Base-by-base conservation (phyloP, 2,797 vertebrate species). In the Phoeniculus purpureus region DNA sequence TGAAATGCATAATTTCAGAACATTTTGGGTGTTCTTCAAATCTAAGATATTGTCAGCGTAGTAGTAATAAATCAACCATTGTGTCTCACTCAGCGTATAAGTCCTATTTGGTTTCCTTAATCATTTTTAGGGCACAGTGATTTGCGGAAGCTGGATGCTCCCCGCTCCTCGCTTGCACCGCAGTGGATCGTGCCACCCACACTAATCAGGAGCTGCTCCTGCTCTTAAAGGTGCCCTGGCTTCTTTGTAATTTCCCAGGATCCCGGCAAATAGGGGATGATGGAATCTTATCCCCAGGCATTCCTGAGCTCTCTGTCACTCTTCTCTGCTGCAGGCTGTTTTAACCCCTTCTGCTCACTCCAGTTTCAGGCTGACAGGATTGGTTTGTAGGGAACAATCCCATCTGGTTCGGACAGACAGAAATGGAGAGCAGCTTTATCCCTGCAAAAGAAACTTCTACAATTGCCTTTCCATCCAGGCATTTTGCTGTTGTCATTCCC, bases 151-250 rank as follows among this genome's bases (percentile, higher is more conserved):
- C 52, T 37, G 27, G 17, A 31, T 6, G 22, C 37, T 45, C 40
- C 61, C 62, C 16, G 23, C 31, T 50, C 48, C 8, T 13, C 8
- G 20, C 70, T 55, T 58, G 32, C 72, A 25, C 93, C 76, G 96
- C 95, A 95, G 94, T 85, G 89, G 55, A 76, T 95, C 93, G 96
- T 96, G 95, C 93, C 6, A 23, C 40, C 87, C 93, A 85, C 93
- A 85, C 93, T 94, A 92, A 96, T 75, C 26, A 91, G 96, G 68
- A 1, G 45, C 55, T 5, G 61, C 72, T 80, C 40, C 34, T 6
- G 19, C 32, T 52, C 34, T 95, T 95, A 89, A 94, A 93, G 92
- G 74, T 5, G 22, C 80, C 54, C 47, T 37, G 7, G 51, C 87
- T 6, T 7, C 27, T 5, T 23, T 34, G 31, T 6, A 9, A 0